A percentile compares a stretch with the other conserved stretches of the same genome.
Evolutionary conservation across 1,140 invertebrate species (phyloP).

Genomic region (Drosophila varians): DNA sequence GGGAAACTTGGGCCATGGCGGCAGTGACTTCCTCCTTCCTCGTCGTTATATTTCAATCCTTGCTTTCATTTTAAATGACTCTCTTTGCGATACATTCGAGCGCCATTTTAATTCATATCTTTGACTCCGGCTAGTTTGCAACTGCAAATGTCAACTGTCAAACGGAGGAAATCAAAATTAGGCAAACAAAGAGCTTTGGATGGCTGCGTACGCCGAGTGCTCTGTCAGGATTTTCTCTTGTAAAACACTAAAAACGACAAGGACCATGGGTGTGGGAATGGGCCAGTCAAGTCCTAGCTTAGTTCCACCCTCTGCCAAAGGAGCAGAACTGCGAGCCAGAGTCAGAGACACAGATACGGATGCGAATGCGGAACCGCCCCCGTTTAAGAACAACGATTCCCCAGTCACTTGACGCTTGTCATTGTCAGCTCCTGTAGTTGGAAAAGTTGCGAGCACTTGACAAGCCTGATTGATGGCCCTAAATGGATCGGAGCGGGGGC

Average conservation of each 20-base stretch:
- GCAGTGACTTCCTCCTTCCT: not conserved
- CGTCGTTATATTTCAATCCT: constrained; percentile 6
- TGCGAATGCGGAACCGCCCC: constrained; percentile 11
- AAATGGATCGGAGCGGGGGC: constrained; percentile 8
- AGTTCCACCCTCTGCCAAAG: constrained; percentile 2
- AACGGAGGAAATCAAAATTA: constrained; percentile 66
- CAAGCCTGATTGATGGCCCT: constrained; percentile 70
- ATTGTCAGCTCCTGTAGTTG: constrained; percentile 74
- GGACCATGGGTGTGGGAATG: not conserved
- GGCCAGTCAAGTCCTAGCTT: constrained; percentile 19
- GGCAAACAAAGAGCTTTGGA: constrained; percentile 62
- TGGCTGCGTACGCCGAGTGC: constrained; percentile 15
- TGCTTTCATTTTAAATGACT: constrained; percentile 3
- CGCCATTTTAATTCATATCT: constrained; percentile 53
- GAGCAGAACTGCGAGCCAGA: constrained; percentile 11
- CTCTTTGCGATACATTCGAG: constrained; percentile 2
- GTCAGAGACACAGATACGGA: not conserved
- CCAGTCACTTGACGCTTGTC: constrained; percentile 69
- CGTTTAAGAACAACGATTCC: constrained; percentile 27
- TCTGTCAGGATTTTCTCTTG: constrained; percentile 69
- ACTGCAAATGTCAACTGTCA: constrained; percentile 74
- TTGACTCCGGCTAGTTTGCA: constrained; percentile 51
- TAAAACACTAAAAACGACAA: constrained; percentile 70
- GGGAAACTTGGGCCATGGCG: not conserved
- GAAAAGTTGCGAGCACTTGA: constrained; percentile 72